phyloP scores from a whole-genome alignment of 2,797 vertebrate species.

The Galaxias olidus region DNA sequence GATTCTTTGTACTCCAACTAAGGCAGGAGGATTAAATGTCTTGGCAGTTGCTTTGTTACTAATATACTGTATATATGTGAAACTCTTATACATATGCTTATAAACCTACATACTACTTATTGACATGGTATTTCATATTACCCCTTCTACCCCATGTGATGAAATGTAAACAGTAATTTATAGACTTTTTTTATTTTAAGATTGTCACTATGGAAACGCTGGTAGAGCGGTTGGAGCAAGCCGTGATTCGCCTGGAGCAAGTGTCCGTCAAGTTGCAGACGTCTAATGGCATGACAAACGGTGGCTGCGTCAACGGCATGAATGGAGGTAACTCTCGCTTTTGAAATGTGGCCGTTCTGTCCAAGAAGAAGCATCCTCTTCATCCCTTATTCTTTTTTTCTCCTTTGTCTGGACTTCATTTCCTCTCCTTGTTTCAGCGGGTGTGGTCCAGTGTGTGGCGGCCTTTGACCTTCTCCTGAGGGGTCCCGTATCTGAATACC shows the following conservation, averaged over 20 bases:
- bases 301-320: conserved; percentile 81
- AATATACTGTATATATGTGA: too few species aligned
- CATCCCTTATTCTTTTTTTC: background rate
- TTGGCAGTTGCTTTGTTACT: background rate
- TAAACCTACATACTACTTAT: too few species aligned
- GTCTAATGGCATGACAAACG: conserved; percentile 68
- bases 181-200: conserved; percentile 34
- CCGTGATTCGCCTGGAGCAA: conserved; percentile 86
- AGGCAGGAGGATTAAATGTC: background rate
- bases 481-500: conserved; percentile 84
- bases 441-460: conserved; percentile 80
- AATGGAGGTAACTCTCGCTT: conserved; percentile 73
- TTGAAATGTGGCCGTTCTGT: background rate
- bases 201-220: conserved; percentile 76
- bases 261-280: conserved; percentile 73
- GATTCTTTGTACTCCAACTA: conserved; percentile 31
- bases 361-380: background rate
- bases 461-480: conserved; percentile 86
- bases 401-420: background rate
- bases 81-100: too few species aligned
- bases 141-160: too few species aligned
- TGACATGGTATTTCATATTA: too few species aligned
- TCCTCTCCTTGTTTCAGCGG: conserved; percentile 61
- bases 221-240: conserved; percentile 89
- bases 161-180: conserved; percentile 2